These are phyloP conservation scores for Frankliniella fusca DNA, from an alignment of 2,888 invertebrate species.

Conservation along the genomic window DNA sequence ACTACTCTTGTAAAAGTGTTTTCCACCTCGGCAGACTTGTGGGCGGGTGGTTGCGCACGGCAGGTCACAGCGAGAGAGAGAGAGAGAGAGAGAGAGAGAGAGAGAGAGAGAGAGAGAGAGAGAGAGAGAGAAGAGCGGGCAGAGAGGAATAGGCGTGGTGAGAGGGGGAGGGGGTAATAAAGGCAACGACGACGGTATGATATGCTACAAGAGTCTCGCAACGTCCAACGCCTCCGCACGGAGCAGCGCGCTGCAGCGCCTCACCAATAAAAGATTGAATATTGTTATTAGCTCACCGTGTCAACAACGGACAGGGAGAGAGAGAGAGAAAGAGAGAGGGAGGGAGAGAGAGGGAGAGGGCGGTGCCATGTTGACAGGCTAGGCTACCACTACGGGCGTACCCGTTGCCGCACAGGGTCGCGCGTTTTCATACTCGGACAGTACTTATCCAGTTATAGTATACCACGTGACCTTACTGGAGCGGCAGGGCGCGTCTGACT, in stretches of 20 bases:
- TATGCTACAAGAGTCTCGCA: neutral
- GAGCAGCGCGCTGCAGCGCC: neutral
- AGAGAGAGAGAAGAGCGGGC: neutral
- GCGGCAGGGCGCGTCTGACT: too few species aligned
- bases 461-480: too few species aligned
- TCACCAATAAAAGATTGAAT: slow-evolving; percentile 10
- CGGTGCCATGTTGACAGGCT: neutral
- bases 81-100: neutral
- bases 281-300: neutral
- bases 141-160: neutral
- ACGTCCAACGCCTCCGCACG: neutral
- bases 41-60: neutral
- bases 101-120: neutral
- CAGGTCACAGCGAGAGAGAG: neutral
- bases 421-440: too few species aligned
- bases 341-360: neutral
- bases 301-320: neutral
- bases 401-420: too few species aligned
- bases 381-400: too few species aligned
- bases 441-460: too few species aligned
- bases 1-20: too few species aligned
- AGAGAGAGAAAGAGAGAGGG: neutral
- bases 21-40: neutral
- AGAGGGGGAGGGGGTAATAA: too few species aligned
- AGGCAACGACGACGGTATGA: neutral